These are phyloP conservation scores for Eupithecia pulchellata DNA, from an alignment of 2,888 invertebrate species.

Conservation along the genomic window DNA sequence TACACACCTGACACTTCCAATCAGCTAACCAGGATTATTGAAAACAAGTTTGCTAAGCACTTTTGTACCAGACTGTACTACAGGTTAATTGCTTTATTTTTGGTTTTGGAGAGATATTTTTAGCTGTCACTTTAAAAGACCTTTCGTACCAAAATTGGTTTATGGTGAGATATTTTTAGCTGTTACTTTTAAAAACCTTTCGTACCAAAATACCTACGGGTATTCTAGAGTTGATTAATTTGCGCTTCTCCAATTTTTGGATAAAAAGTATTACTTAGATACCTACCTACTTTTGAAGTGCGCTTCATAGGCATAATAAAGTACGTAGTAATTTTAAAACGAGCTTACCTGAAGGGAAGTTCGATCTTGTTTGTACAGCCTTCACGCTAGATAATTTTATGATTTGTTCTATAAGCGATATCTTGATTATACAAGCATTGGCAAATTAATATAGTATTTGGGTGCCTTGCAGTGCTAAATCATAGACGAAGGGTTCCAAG, in stretches of 20 bases:
- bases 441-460: not conserved
- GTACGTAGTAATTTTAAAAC: not conserved
- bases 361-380: not conserved
- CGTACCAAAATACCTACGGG: not conserved
- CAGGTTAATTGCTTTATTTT: not conserved
- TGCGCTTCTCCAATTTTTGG: not conserved
- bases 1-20: constrained; percentile 59
- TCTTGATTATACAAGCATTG: not conserved
- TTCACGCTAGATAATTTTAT: not conserved
- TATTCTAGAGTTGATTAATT: not conserved
- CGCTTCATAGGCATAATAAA: not conserved
- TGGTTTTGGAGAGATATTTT: not conserved
- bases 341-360: not conserved
- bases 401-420: not conserved
- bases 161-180: not conserved
- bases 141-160: not conserved
- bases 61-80: not conserved
- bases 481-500: not conserved
- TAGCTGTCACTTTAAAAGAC: not conserved
- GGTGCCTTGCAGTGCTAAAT: not conserved
- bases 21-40: not conserved
- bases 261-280: not conserved
- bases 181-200: not conserved
- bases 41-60: not conserved
- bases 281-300: not conserved